Evolutionary conservation across 2,113 vertebrate species (phyloP), one percentile per base, ranked within the genome.

Genomic region (Calypte anna): DNA sequence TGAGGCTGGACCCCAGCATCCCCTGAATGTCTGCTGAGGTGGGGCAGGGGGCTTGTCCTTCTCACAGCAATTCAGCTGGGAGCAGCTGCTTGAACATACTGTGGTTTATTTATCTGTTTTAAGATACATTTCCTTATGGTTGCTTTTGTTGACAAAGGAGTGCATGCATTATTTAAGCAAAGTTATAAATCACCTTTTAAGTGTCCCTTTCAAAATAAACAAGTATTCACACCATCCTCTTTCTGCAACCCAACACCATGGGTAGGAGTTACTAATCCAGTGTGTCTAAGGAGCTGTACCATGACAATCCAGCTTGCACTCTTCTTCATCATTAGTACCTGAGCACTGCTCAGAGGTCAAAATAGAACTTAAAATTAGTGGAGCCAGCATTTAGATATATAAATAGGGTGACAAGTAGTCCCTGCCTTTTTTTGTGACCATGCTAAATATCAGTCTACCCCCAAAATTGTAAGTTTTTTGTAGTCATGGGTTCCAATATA

Each of bases 21-120:
- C 24, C 10, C 12, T 33, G 50, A 57, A 36, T 10, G 2, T 54
- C 50, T 0, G 0, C 9, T 50, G 30, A 72, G 14, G 24, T 57
- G 14, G 30, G 61, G 68, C 62, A 46, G 9, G 44, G 25, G 57
- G 28, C 12, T 80, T 30, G 14, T 48, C 44, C n/a, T 83, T 91
- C 46, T 69, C 30, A 48, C 9, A 30, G 46, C 33, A 67, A 2
- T 55, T 93, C 69, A 81, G 5, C 30, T 54, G 27, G 77, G 30
- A 95, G 21, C 9, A 86, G 54, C 55, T 54, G 18, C 31, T 66
- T 48, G 43, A 57, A 68, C 15, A 22, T 36, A 5, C 2, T 50
- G 30, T 44, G 15, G 9, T 51, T 91, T 46, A 27, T 17, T 80
- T 67, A 25, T 3, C n/a, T 54, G 4, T 50, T 86, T 84, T 33